Conservation (phyloP, 2,888 invertebrate species). For the Microctonus aethiopoides region DNA sequence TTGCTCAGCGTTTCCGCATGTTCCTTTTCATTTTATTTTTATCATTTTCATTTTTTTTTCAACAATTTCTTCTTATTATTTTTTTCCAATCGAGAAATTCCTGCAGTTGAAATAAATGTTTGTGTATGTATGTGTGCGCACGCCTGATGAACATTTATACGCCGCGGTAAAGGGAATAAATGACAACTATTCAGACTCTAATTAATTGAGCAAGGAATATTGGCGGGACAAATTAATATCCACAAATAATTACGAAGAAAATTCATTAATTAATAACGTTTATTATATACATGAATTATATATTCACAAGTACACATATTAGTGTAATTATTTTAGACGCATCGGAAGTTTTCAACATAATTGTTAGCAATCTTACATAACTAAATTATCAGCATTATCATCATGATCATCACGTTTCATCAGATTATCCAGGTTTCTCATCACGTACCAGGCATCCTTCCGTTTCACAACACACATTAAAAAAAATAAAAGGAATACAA, state of each 20-base stretch:
- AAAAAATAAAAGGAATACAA: background rate
- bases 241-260: background rate
- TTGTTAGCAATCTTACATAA: background rate
- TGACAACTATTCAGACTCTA: background rate
- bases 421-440: background rate
- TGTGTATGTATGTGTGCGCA: too few species aligned
- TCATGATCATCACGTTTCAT: constrained; percentile 19
- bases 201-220: background rate
- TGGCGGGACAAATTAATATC: background rate
- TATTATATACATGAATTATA: background rate
- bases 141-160: background rate
- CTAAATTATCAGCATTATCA: too few species aligned
- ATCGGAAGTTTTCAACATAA: background rate
- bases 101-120: background rate
- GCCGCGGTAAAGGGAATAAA: background rate
- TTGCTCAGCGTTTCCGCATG: constrained; percentile 2
- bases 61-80: background rate
- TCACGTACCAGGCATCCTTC: constrained; percentile 1
- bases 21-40: background rate
- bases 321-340: background rate
- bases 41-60: background rate
- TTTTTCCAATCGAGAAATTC: constrained; percentile 15
- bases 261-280: background rate
- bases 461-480: background rate
- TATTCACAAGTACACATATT: too few species aligned